Base-by-base conservation (phyloP, 2,888 invertebrate species). In the Platerodrilus igneus region DNA sequence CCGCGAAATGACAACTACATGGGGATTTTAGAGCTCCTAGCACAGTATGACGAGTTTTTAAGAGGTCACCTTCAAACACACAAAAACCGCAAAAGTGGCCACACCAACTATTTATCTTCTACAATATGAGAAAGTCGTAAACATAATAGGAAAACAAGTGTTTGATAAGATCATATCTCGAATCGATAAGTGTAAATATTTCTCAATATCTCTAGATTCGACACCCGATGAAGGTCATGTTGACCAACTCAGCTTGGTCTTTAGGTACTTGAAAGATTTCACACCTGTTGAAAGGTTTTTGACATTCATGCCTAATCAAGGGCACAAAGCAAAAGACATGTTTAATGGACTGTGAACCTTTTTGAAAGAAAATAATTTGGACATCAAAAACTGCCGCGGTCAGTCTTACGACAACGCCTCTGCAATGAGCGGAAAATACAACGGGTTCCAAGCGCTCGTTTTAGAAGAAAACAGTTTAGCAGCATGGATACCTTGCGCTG, bases 61-160 rank as follows among this genome's bases (percentile, higher is more conserved):
- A 41, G 41, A 11, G 36, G 47, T 37, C 54, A 57, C 40, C 33
- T 57, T 32, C 11, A 40, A 41, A 51, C 52, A 28, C 44, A 44
- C 45, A 54, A 49, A 11, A 57, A 51, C 43, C 41, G 20, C 16
- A 53, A 50, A 34, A 51, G 46, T 37, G 56, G 52, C 4, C 33
- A 41, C 26, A 45, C 52, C 42, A 45, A 63, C 33, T 56, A 53
- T 48, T 43, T 52, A 37, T 50, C 50, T 33, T 51, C 50, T 9
- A 58, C 50, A 42, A 60, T 55, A 13, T 56, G 57, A 48, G 52
- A 59, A n/a, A n/a, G n/a, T n/a, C n/a, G n/a, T n/a, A n/a, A n/a
- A n/a, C n/a, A n/a, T n/a, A n/a, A n/a, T n/a, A n/a, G n/a, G n/a
- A n/a, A n/a, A n/a, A n/a, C n/a, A n/a, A n/a, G n/a, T n/a, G n/a